Evolutionary conservation across 2,113 vertebrate species (phyloP).

Genomic region (Aleadryas rufinucha): DNA sequence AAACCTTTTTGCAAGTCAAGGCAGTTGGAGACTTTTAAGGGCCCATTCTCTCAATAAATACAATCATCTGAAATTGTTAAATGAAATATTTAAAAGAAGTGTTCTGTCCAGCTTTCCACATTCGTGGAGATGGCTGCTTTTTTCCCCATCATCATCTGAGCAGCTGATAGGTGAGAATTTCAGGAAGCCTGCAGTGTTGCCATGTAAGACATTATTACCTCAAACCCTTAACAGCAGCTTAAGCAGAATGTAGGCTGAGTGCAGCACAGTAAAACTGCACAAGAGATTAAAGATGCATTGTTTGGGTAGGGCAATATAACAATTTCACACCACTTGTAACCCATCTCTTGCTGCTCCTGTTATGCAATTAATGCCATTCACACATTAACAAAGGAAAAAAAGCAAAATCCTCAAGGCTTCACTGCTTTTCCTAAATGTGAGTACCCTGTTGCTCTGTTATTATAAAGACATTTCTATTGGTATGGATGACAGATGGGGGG

Average conservation of each 20-base stretch:
- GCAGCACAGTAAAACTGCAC: background rate
- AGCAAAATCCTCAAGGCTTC: background rate
- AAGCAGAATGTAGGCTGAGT: background rate
- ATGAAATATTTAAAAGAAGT: background rate
- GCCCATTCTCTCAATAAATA: background rate
- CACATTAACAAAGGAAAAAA: background rate
- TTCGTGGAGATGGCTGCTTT: background rate
- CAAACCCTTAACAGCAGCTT: background rate
- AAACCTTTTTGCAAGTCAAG: background rate
- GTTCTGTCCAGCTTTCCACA: background rate
- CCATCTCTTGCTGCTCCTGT: background rate
- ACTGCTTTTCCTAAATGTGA: background rate
- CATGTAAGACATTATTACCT: background rate
- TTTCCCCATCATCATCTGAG: background rate
- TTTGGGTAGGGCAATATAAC: background rate
- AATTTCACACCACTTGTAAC: background rate
- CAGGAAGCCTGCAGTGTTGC: background rate
- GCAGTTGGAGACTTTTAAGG: background rate
- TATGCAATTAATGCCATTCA: background rate
- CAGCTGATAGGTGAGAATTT: background rate
- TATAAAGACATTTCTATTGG: background rate
- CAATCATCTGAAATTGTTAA: background rate
- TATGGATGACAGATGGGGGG: background rate
- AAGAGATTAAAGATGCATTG: background rate
- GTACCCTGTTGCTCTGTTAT: background rate